Evolutionary conservation across 2,113 vertebrate species (phyloP).

Genomic region (Ageneiosus marmoratus): DNA sequence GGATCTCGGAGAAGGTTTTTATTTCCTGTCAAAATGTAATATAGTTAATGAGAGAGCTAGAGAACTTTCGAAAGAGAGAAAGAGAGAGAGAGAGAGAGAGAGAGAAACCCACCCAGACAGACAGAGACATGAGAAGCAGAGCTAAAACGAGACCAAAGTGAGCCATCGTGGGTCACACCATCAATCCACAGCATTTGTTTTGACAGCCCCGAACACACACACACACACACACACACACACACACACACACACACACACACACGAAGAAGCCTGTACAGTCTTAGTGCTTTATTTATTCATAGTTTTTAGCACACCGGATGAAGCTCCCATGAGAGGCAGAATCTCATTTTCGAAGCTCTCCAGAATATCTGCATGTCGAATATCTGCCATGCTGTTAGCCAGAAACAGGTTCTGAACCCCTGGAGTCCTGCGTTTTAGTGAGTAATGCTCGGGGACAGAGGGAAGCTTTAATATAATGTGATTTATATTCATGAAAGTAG

Average conservation of each 20-base stretch:
- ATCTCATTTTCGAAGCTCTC: conserved; percentile 44
- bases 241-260: conserved; percentile 37
- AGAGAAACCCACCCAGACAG: background rate
- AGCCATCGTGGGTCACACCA: conserved; percentile 29
- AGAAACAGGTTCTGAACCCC: conserved; percentile 32
- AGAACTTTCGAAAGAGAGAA: background rate
- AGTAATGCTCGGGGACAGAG: conserved; percentile 5
- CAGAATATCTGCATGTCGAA: conserved; percentile 17
- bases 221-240: conserved; percentile 24
- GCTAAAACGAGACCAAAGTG: conserved; percentile 25
- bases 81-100: conserved; percentile 16
- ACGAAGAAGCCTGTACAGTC: conserved; percentile 28
- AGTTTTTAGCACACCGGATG: conserved; percentile 49
- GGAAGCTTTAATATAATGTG: conserved; percentile 42
- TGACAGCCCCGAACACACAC: conserved; percentile 20
- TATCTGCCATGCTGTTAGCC: conserved; percentile 36
- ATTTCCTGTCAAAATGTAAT: too few relatives aligned
- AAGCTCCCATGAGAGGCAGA: conserved; percentile 43
- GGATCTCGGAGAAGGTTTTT: too few relatives aligned
- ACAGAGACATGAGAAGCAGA: background rate
- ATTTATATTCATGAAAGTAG: conserved; percentile 47
- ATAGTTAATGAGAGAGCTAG: background rate
- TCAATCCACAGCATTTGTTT: conserved; percentile 5
- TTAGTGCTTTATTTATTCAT: conserved; percentile 48
- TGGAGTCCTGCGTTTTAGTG: conserved; percentile 21